Evolutionary conservation across 1,140 invertebrate genomes (phyloP).

Genomic region (Trichogramma pretiosum): DNA sequence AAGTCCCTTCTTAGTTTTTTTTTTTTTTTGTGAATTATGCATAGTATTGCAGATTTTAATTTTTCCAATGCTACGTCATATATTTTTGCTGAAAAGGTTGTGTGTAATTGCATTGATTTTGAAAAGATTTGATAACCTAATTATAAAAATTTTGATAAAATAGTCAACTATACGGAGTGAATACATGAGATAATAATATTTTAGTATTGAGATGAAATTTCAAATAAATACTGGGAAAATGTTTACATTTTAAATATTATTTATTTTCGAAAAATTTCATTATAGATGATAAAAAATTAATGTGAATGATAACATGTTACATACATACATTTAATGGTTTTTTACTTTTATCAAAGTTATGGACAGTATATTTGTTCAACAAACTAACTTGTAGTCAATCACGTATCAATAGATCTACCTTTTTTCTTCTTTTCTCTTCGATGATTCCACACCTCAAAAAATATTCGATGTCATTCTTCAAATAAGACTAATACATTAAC

Average conservation of each 20-base stretch:
- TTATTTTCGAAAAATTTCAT: conserved; percentile 14
- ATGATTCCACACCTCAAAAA: conserved; percentile 5
- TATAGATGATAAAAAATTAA: conserved; percentile 12
- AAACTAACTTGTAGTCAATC: conserved; percentile 2
- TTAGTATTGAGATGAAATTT: no score
- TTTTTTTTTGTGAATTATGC: no score
- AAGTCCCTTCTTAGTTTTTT: no score
- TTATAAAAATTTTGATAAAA: no score
- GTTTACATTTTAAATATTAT: conserved; percentile 2
- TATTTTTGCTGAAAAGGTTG: no score
- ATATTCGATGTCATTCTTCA: conserved; percentile 3
- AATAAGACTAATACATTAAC: background rate
- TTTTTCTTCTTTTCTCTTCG: conserved; percentile 2
- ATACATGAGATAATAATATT: no score
- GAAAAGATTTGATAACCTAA: no score
- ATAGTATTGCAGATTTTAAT: no score
- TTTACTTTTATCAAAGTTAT: conserved; percentile 12
- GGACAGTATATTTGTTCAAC: conserved; percentile 13
- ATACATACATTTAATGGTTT: conserved; percentile 5
- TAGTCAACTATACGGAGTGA: no score
- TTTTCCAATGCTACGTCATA: no score
- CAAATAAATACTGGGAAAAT: no score
- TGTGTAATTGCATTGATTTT: no score
- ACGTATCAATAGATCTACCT: conserved; percentile 6
- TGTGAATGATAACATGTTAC: conserved; percentile 5